Evolutionary conservation across 2,888 invertebrate species (phyloP), one percentile per base, ranked within the genome.

Genomic region (Lasioglossum zephyrum): DNA sequence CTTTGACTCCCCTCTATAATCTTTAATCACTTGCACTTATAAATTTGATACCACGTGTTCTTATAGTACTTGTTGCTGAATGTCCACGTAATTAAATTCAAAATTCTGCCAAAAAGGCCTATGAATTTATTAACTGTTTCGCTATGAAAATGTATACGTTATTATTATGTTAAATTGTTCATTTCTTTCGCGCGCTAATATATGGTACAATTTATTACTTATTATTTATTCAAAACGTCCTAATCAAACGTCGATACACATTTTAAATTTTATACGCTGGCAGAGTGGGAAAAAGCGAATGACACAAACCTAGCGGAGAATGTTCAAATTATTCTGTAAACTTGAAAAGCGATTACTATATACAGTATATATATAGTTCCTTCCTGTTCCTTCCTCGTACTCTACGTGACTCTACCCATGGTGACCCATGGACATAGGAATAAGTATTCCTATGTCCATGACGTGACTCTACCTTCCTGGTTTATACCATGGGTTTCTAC

Each of bases 41-140:
- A 78, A 82, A 78, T 81, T 79, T 70, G 13, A 39, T 72, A 83
- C 79, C 87, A 87, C 87, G 87, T 87, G 87, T 73, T n/a, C 73
- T 73, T 70, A 74, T 8, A 79, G 16, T 49, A 87, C 73, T 87
- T 70, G 87, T 13, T 78, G 57, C 22, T 26, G n/a, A 73, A 44
- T 39, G 1, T 49, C n/a, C 11, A 69, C 73, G 53, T 63, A 31
- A 60, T 13, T 53, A 22, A 18, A 9, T 16, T 1, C 13, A 16
- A 31, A 31, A 36, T 18, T 0, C 16, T 31, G 13, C 2, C 26
- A 26, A 63, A 31, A 57, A n/a, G 4, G 26, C 26, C 60, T 13
- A 31, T 31, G 0, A 16, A 63, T 63, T 63, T n/a, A 9, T 57
- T 63, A 18, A 31, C 1, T 63, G n/a, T 53, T n/a, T 53, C 3